Percentiles rank a stretch among this genome's conserved stretches.
phyloP scores from a whole-genome alignment of 2,888 invertebrate genomes.

The Phyllotreta striolata region DNA sequence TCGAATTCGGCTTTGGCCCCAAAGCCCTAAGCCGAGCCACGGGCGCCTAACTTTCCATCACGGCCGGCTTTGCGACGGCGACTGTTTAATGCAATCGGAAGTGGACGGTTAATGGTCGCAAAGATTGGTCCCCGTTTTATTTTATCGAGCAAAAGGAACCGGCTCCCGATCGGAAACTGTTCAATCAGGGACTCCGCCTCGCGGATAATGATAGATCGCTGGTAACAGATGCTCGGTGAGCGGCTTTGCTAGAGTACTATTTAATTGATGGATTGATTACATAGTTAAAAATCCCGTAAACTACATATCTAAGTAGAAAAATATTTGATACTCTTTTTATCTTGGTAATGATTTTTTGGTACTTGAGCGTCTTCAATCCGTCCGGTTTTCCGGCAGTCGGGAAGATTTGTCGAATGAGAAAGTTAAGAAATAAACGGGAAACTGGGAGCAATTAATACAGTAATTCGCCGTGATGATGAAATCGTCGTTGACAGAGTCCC shows the following conservation, averaged over 20 bases:
- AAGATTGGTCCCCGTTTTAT: constrained; percentile 25
- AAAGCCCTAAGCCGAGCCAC: constrained; percentile 18
- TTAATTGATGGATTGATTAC: too few species aligned
- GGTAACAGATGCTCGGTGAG: not conserved
- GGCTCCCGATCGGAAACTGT: constrained; percentile 6
- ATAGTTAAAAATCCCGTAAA: too few species aligned
- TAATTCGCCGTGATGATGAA: constrained; percentile 13
- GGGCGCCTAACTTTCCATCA: constrained; percentile 23
- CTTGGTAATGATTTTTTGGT: too few species aligned
- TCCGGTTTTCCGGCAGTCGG: not conserved
- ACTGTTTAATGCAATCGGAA: constrained; percentile 29
- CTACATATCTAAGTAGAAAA: too few species aligned
- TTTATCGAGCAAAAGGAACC: constrained; percentile 9
- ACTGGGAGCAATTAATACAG: constrained; percentile 1
- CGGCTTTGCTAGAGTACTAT: too few species aligned
- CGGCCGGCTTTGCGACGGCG: constrained; percentile 24
- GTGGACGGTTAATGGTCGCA: constrained; percentile 21
- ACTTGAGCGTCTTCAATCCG: not conserved
- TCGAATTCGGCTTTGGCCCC: constrained; percentile 16
- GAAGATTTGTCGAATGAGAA: not conserved
- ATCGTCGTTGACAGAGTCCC: constrained; percentile 6
- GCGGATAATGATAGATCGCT: constrained; percentile 2
- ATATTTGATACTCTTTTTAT: too few species aligned
- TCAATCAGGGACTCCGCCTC: not conserved
- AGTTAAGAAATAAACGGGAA: not conserved